Evolutionary conservation across 2,113 vertebrate genomes (phyloP), one percentile per base, ranked within the genome.

Genomic region (Furnarius figulus): DNA sequence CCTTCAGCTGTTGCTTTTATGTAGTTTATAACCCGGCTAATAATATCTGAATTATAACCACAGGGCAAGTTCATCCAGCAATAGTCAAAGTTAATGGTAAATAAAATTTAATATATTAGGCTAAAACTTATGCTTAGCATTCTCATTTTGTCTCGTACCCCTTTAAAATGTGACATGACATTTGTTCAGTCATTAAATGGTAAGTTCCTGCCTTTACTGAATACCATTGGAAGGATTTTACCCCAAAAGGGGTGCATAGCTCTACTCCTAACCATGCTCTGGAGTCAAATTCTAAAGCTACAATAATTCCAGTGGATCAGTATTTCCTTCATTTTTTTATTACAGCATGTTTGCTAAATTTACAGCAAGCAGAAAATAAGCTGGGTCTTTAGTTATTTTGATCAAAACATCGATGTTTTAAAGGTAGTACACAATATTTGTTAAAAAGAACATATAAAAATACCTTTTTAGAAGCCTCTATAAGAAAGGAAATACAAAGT

Each of bases 371-470:
- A 98, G 97, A 98, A 98, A 98, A 98, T 98, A 98, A 98, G 96
- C 93, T 98, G 97, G 97, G 97, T 98, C 97, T 97, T 91, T 93
- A 82, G 97, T 97, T 95, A 96, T 95, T 97, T 98, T 98, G 97
- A 98, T 97, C 98, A 98, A 98, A 98, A 98, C 98, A 98, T 97
- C 52, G 93, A 98, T 98, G 97, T 98, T 97, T 98, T 97, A 98
- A 98, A 98, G 97, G 97, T 98, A 97, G 97, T 98, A 98, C 97
- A 98, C 98, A 98, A 97, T 98, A 98, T 98, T 98, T 96, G 97
- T 98, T 98, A 98, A 98, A 98, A 98, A 98, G 97, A 98, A 98
- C 98, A 98, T 98, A 98, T 98, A 98, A 98, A 98, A 98, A 98
- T 98, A 98, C 98, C 97, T 98, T 98, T 98, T 98, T 98, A 98